phyloP scores from a whole-genome alignment of 2,797 vertebrate species.

The Tragelaphus eurycerus region DNA sequence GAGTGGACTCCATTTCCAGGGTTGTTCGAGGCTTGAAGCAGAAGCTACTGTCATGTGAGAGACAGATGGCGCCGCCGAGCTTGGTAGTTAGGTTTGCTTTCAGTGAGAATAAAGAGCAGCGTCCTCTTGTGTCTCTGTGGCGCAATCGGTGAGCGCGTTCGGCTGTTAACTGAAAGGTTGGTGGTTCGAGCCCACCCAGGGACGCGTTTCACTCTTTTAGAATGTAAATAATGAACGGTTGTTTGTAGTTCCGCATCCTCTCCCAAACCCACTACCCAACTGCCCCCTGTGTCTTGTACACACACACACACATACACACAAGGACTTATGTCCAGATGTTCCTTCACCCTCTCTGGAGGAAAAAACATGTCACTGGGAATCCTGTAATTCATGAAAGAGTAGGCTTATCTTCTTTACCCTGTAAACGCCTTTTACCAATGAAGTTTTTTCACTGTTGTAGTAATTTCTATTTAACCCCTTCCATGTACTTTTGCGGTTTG shows the following conservation, averaged over 20 bases:
- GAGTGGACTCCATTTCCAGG: fast-evolving
- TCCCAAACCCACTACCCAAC: not conserved
- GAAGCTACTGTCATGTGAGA: not conserved
- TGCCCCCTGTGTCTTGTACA: not conserved
- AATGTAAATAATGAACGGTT: not conserved
- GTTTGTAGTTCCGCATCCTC: not conserved
- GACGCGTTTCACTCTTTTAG: not conserved
- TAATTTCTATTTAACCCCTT: not conserved
- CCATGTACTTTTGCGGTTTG: not conserved
- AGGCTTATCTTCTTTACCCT: not conserved
- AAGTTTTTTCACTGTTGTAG: not conserved
- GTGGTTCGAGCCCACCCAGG: not conserved
- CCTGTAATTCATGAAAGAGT: not conserved
- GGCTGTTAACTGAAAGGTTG: not conserved
- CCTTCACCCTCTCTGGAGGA: not conserved
- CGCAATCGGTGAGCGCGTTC: not conserved
- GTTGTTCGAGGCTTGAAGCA: not conserved
- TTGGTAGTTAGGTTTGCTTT: not conserved
- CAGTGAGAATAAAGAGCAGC: fast-evolving
- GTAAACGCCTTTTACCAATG: not conserved
- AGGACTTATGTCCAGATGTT: too few species aligned
- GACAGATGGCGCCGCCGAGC: not conserved
- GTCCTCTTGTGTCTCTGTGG: not conserved
- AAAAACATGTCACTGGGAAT: not conserved
- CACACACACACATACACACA: not conserved